Percentiles rank a stretch among this genome's conserved stretches.
Evolutionary conservation across 92 coral and sea anemone genomes (phyloP).

Genomic region (Desmophyllum pertusum): DNA sequence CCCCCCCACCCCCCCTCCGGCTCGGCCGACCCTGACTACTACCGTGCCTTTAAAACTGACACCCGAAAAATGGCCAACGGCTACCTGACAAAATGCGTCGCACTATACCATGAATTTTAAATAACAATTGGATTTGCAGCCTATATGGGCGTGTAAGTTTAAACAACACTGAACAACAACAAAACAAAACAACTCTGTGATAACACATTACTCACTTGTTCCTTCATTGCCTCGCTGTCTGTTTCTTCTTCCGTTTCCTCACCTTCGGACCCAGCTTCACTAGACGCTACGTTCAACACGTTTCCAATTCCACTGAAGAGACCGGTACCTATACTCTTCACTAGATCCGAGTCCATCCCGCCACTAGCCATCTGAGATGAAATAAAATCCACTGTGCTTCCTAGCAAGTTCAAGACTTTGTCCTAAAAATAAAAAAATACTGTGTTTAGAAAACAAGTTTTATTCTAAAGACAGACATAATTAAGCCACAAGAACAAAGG

Average conservation of each 20-base stretch:
- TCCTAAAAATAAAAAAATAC: constrained; percentile 38
- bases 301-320: constrained; percentile 87
- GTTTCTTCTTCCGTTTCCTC: constrained; percentile 5
- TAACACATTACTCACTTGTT: constrained; percentile 37
- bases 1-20: no score
- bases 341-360: constrained; percentile 58
- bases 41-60: no score
- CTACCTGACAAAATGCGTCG: no score
- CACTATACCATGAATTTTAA: no score
- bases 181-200: neutral
- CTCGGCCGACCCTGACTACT: no score
- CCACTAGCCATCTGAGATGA: constrained; percentile 57
- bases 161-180: neutral
- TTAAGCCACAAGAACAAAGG: no score
- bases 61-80: no score
- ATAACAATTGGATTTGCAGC: no score
- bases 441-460: neutral
- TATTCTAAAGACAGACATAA: no score
- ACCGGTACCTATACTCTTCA: constrained; percentile 74
- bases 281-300: constrained; percentile 69
- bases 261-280: constrained; percentile 62
- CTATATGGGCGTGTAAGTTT: no score
- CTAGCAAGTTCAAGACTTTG: constrained; percentile 72
- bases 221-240: constrained; percentile 33
- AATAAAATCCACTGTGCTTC: constrained; percentile 68